Percentiles rank a stretch among this genome's conserved stretches.
These are phyloP conservation scores for Calypte anna DNA, from an alignment of 2,113 vertebrate genomes.

Conservation along the genomic window DNA sequence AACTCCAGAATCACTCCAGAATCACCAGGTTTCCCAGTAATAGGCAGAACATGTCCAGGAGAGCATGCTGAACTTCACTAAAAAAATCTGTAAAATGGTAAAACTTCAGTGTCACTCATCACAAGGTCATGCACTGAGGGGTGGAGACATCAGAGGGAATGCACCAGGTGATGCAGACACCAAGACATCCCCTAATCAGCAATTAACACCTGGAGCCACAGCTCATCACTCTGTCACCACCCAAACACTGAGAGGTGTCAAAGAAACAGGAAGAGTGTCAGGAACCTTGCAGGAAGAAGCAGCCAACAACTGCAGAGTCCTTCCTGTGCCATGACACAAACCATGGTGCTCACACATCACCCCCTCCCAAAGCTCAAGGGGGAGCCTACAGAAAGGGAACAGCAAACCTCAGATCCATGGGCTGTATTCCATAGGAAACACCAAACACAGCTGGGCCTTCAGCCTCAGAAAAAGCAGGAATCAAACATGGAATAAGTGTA, in stretches of 20 bases:
- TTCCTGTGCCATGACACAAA: not conserved
- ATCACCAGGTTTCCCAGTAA: not conserved
- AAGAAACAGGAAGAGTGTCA: not conserved
- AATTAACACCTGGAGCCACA: not conserved
- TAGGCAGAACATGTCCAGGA: not conserved
- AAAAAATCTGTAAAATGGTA: not conserved
- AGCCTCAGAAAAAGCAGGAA: not conserved
- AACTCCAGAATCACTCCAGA: not conserved
- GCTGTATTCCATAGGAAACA: not conserved
- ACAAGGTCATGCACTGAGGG: not conserved
- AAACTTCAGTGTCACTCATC: not conserved
- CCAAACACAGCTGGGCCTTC: not conserved
- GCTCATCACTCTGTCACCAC: not conserved
- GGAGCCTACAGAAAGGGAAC: not conserved
- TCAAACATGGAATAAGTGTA: not conserved
- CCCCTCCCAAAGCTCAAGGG: not conserved
- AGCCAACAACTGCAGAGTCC: not conserved
- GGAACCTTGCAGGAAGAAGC: not conserved
- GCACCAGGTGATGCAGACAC: not conserved
- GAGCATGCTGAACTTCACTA: not conserved
- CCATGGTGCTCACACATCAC: fast-evolving
- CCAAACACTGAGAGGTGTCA: not conserved
- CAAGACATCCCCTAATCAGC: no score
- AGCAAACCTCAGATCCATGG: not conserved
- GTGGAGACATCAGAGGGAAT: not conserved